Evolutionary conservation across 2,888 invertebrate genomes (phyloP).

Genomic region (Acrobasis repandana): DNA sequence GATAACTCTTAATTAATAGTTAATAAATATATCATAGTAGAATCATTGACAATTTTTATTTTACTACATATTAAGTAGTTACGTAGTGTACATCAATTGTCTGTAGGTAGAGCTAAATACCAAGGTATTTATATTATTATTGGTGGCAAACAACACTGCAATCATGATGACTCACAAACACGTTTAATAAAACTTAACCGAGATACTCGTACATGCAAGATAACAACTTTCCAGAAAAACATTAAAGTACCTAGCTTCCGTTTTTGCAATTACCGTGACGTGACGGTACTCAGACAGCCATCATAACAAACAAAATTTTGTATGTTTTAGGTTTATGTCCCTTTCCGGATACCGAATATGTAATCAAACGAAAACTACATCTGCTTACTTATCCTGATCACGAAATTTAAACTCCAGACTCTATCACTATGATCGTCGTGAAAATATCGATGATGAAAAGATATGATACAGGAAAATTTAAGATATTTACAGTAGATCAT

Average conservation of each 20-base stretch:
- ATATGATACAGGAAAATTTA: too few relatives aligned
- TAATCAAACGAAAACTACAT: too few relatives aligned
- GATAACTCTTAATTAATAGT: too few relatives aligned
- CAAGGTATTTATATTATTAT: neutral
- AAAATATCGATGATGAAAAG: too few relatives aligned
- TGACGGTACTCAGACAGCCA: neutral
- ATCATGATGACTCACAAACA: conserved; percentile 17
- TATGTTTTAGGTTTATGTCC: neutral
- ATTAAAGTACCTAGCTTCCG: neutral
- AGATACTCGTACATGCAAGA: neutral
- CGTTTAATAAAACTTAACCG: neutral
- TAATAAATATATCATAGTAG: too few relatives aligned
- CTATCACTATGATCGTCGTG: too few relatives aligned
- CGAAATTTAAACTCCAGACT: too few relatives aligned
- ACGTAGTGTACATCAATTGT: neutral
- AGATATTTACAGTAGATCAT: too few relatives aligned
- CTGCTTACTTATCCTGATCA: too few relatives aligned
- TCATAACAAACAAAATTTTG: neutral
- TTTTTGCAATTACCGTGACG: neutral
- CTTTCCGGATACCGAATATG: too few relatives aligned
- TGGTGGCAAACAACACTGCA: conserved; percentile 8
- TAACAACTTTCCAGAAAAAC: conserved; percentile 1
- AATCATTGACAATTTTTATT: too few relatives aligned
- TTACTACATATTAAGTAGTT: too few relatives aligned
- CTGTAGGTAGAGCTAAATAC: conserved; percentile 2